Percentiles rank a stretch among this genome's conserved stretches.
These are phyloP conservation scores for Cherax destructor DNA, from an alignment of 1,140 invertebrate genomes.

Conservation along the genomic window DNA sequence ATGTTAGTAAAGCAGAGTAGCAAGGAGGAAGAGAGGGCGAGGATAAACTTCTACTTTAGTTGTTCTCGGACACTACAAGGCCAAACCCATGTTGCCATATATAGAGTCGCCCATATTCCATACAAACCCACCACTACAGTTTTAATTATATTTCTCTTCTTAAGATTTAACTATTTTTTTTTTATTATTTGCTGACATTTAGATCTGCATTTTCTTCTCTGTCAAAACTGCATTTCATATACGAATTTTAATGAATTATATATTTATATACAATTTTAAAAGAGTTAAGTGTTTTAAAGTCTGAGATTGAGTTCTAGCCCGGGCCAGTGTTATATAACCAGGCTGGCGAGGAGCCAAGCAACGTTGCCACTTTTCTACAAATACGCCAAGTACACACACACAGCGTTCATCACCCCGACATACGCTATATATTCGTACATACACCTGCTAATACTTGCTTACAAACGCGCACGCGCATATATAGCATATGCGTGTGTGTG, in stretches of 20 bases:
- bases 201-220: too few relatives aligned
- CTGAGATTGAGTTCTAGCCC: background rate
- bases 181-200: too few relatives aligned
- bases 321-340: background rate
- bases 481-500: too few relatives aligned
- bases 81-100: conserved; percentile 1
- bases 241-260: too few relatives aligned
- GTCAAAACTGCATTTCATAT: too few relatives aligned
- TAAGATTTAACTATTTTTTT: too few relatives aligned
- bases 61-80: background rate
- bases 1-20: too few relatives aligned
- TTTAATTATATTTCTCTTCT: too few relatives aligned
- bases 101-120: background rate
- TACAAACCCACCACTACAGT: background rate
- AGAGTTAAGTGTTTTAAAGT: background rate
- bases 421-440: background rate
- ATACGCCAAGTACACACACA: background rate
- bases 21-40: too few relatives aligned
- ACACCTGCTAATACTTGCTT: background rate
- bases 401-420: background rate
- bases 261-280: background rate
- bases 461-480: background rate
- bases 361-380: background rate
- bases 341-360: background rate
- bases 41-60: background rate